Evolutionary conservation across 2,888 invertebrate species (phyloP).

Genomic region (Chamaedrilus cognettii): DNA sequence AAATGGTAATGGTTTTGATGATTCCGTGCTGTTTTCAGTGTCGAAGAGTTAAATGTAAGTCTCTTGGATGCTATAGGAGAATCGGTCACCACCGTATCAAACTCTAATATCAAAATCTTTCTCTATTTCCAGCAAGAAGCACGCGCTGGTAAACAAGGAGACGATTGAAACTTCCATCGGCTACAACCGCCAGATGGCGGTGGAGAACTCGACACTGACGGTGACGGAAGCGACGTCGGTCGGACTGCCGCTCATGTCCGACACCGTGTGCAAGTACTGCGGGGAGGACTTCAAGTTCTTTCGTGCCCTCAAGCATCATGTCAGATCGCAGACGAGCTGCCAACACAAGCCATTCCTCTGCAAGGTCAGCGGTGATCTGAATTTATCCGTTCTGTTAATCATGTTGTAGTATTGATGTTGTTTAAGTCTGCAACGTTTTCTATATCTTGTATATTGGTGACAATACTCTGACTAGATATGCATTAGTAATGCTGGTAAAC

Average conservation of each 20-base stretch:
- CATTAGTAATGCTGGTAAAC: too few relatives aligned
- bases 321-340: slow-evolving; percentile 56
- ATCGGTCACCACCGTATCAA: too few relatives aligned
- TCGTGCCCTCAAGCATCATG: slow-evolving; percentile 59
- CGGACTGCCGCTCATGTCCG: slow-evolving; percentile 45
- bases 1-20: too few relatives aligned
- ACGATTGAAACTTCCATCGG: slow-evolving; percentile 82
- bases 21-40: too few relatives aligned
- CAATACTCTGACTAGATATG: too few relatives aligned
- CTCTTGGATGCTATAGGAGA: too few relatives aligned
- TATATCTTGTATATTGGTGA: too few relatives aligned
- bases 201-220: not conserved
- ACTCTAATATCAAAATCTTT: too few relatives aligned
- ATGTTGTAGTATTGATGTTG: too few relatives aligned
- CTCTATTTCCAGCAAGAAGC: slow-evolving; percentile 71
- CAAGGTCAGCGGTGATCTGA: slow-evolving; percentile 50
- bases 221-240: slow-evolving; percentile 5
- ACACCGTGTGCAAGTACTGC: slow-evolving; percentile 61
- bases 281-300: slow-evolving; percentile 60
- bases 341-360: slow-evolving; percentile 58
- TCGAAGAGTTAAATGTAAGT: too few relatives aligned
- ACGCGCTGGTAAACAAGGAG: slow-evolving; percentile 81
- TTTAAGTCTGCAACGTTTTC: too few relatives aligned
- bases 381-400: too few relatives aligned
- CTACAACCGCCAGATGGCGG: slow-evolving; percentile 30